Evolutionary conservation across 1,140 invertebrate species (phyloP), one percentile per base, ranked within the genome.

Genomic region (Drosophila nasuta): DNA sequence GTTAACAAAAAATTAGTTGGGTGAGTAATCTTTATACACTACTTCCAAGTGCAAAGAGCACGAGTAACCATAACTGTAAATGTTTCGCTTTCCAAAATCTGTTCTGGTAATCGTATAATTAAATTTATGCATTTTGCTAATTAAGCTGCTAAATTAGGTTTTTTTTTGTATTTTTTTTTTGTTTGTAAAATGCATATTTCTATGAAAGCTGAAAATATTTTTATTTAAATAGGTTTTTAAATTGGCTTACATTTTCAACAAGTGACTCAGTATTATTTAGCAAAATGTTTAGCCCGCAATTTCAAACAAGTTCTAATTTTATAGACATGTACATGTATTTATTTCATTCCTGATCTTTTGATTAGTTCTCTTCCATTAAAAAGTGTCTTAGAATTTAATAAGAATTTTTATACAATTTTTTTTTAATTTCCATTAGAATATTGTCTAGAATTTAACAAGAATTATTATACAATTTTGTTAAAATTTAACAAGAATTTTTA

Each of bases 1-100:
- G 67, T 66, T 73, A 5, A 76, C 20, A 25, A 77, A 76, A 83
- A 63, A 63, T 83, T 77, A 73, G 76, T 76, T 77, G 38, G 69
- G 81, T 85, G 82, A 86, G 82, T 86, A 86, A 86, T 73, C 64
- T 43, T 45, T 51, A 58, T 71, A 65, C 38, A 65, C 38, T 52
- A 48, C 13, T 46, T 49, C 41, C 67, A 68, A 57, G 64, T 80
- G 75, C 78, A 79, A 74, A 13, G 28, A 13, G 20, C 8, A 20
- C 46, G 15, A 28, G 11, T 25, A 28, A 30, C 17, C 6, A 45
- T 67, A 63, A 63, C 59, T 52, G 69, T 57, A 78, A 77, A 78
- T 64, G 75, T 43, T 81, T 81, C 52, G 75, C 79, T 77, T 82
- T 81, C 74, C 74, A 82, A 81, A 63, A 79, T 58, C 30, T 58